Conservation (phyloP, 2,797 vertebrate genomes). For the Hapalemur alaotrensis region DNA sequence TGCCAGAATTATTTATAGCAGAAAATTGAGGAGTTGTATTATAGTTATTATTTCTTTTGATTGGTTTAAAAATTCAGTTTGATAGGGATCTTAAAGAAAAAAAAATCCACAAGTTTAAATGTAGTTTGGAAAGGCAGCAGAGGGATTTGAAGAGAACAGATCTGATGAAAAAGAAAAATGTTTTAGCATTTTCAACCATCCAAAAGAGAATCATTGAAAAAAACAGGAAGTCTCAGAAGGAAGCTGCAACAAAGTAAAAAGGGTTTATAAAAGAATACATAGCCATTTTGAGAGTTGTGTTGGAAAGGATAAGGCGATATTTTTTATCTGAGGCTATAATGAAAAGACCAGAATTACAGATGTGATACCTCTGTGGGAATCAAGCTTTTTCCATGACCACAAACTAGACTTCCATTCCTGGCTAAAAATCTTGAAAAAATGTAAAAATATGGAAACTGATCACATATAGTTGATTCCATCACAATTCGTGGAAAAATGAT, state of each 20-base stretch:
- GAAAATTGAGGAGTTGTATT: constrained; percentile 60
- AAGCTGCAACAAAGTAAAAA: constrained; percentile 53
- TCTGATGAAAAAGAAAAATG: constrained; percentile 73
- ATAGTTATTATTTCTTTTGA: constrained; percentile 70
- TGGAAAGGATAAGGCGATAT: constrained; percentile 48
- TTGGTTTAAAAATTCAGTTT: constrained; percentile 62
- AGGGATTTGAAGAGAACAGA: constrained; percentile 65
- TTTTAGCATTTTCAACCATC: constrained; percentile 65
- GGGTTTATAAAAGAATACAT: constrained; percentile 66
- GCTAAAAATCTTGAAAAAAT: constrained; percentile 33
- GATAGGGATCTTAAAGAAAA: constrained; percentile 46
- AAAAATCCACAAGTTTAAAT: constrained; percentile 48
- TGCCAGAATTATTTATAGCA: constrained; percentile 68
- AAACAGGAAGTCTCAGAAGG: constrained; percentile 69
- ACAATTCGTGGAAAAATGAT: not conserved
- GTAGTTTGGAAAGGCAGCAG: constrained; percentile 51
- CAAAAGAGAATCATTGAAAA: constrained; percentile 59
- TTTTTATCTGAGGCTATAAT: constrained; percentile 52
- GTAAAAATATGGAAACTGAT: not conserved
- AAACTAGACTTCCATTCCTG: not conserved
- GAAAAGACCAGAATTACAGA: constrained; percentile 60
- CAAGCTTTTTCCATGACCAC: constrained; percentile 43
- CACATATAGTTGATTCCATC: not conserved
- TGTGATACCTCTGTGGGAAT: constrained; percentile 40
- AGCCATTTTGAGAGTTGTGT: constrained; percentile 48